Percentiles rank a stretch among this genome's conserved stretches.
phyloP scores from a whole-genome alignment of 2,888 invertebrate species.

The Orchesellides sinensis region DNA sequence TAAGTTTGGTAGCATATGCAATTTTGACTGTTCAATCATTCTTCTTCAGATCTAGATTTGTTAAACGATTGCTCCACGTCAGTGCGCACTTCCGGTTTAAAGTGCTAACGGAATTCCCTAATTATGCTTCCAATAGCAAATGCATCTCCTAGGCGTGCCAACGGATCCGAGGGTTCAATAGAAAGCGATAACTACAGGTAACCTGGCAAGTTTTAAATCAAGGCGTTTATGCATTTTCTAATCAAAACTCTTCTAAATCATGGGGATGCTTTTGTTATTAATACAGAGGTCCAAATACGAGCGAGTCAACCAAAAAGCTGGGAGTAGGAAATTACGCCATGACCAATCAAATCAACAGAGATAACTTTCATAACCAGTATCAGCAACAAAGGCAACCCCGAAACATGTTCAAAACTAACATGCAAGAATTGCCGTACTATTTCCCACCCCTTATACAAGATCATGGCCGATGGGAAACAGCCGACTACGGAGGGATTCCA shows the following conservation, averaged over 20 bases:
- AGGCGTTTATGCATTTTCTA: too few relatives aligned
- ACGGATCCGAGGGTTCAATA: neutral
- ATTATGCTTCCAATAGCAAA: constrained; percentile 19
- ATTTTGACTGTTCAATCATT: too few relatives aligned
- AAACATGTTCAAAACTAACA: constrained; percentile 17
- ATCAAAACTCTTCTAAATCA: too few relatives aligned
- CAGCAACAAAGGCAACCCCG: constrained; percentile 11
- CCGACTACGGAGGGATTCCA: constrained; percentile 8
- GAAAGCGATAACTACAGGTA: neutral
- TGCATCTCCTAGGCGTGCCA: constrained; percentile 21
- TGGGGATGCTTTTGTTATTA: too few relatives aligned
- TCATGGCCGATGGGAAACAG: constrained; percentile 43
- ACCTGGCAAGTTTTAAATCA: neutral
- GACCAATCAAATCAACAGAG: too few relatives aligned
- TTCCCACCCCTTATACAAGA: constrained; percentile 41
- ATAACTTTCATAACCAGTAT: constrained; percentile 1
- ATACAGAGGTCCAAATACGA: too few relatives aligned
- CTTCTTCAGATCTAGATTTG: neutral
- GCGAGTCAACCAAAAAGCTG: too few relatives aligned
- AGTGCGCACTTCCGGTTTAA: too few relatives aligned
- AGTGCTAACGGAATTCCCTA: neutral
- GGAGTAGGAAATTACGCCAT: too few relatives aligned
- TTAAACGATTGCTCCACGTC: neutral
- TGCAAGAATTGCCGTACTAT: constrained; percentile 9
- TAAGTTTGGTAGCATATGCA: too few relatives aligned